Base-by-base conservation (phyloP, 2,797 vertebrate species). In the Lepus townsendii region DNA sequence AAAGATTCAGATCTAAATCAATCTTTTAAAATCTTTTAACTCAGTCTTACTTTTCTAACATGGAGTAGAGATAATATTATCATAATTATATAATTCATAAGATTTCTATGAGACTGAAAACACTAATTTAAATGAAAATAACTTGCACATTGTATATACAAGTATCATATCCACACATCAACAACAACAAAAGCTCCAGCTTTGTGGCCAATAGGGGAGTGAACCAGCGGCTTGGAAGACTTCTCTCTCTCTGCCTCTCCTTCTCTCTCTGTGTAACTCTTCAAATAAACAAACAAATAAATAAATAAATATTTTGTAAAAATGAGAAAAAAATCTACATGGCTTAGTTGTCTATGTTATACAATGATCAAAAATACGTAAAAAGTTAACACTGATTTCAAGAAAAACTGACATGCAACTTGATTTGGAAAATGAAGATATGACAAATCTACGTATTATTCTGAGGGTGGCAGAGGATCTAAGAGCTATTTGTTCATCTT, bases 41-140 rank as follows among this genome's bases (percentile, higher is more conserved):
- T 47, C 42, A 47, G 42, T 47, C 7, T 47, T 47, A 47, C 42
- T 47, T 47, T 47, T 47, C 42, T 47, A 47, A 47, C 42, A 47
- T 47, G 42, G 42, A 47, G 1, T 47, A 1, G 42, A 47, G 8
- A 47, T 47, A 47, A 47, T 47, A 47, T 47, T 47, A 47, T 47
- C 42, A 47, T 47, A 47, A 47, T 47, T 47, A 47, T 47, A 9
- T 47, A 47, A 47, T 47, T 47, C 8, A 63, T 27, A 83, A 71
- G 63, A 68, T 77, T 68, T 32, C 50, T 60, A 52, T 77, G 66
- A 69, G 63, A 87, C 32, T 52, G 72, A 88, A 77, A 54, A 38
- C 54, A 83, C 22, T 69, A 88, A 87, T 42, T 80, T 88, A 66
- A 73, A 75, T 82, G 22, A 93, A 82, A 93, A 57, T 22, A 87